A percentile compares a stretch with the other conserved stretches of the same genome.
phyloP scores from a whole-genome alignment of 1,140 invertebrate genomes.

The Cotesia glomerata region DNA sequence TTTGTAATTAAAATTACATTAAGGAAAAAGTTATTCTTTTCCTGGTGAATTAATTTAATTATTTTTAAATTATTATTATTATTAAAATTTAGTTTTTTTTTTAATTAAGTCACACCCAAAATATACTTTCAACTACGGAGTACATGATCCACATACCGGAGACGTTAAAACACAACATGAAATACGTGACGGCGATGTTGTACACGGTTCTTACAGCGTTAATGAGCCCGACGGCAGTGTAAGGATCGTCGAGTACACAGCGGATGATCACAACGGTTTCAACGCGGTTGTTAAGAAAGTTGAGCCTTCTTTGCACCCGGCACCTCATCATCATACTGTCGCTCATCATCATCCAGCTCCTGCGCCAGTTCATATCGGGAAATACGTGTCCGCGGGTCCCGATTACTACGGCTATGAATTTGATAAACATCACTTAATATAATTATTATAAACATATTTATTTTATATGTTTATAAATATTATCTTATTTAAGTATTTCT shows the following conservation, averaged over 20 bases:
- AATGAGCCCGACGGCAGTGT: conserved; percentile 65
- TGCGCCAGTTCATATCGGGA: conserved; percentile 47
- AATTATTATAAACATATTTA: not conserved
- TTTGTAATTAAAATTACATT: not conserved
- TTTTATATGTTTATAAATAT: not conserved
- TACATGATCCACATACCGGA: conserved; percentile 64
- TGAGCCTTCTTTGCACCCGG: conserved; percentile 58
- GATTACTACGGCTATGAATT: conserved; percentile 59
- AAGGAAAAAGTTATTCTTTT: too few species aligned
- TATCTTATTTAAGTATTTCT: too few species aligned
- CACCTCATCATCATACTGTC: conserved; percentile 37
- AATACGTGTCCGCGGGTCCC: conserved; percentile 50
- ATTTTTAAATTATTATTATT: not conserved
- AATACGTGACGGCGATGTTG: conserved; percentile 63
- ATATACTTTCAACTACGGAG: conserved; percentile 64
- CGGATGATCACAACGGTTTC: conserved; percentile 65
- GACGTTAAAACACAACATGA: conserved; percentile 65
- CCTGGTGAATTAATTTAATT: not conserved
- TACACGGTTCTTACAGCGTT: conserved; percentile 64
- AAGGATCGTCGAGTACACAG: conserved; percentile 64
- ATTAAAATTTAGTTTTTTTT: conserved; percentile 6
- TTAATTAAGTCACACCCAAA: conserved; percentile 59
- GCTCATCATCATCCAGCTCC: too few species aligned
- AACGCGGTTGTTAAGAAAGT: conserved; percentile 65
- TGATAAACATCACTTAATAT: conserved; percentile 50